Evolutionary conservation across 1,140 invertebrate species (phyloP).

Genomic region (Eueides isabella): DNA sequence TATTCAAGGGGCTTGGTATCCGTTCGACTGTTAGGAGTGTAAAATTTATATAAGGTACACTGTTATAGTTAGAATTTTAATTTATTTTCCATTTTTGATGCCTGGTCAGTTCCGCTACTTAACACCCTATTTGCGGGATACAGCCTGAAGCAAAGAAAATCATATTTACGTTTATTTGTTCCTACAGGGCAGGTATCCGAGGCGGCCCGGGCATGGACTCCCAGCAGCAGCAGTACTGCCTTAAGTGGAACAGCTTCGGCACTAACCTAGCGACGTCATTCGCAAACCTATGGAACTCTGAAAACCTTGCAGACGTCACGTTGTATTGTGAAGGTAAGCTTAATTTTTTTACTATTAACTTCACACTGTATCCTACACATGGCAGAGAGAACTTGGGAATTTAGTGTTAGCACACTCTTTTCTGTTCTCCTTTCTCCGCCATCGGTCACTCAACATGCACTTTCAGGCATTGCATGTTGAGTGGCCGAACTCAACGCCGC

Average conservation of each 20-base stretch:
- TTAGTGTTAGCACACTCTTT: too few species aligned
- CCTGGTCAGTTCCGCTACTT: too few species aligned
- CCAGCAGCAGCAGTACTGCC: conserved; percentile 94
- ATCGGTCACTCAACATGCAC: too few species aligned
- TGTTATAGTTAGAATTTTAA: not conserved
- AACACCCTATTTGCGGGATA: too few species aligned
- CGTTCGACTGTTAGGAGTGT: not conserved
- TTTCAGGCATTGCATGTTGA: too few species aligned
- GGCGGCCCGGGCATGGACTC: conserved; percentile 89
- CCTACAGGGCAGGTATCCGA: conserved; percentile 82
- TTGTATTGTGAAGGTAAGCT: conserved; percentile 93
- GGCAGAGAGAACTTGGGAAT: too few species aligned
- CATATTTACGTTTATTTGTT: conserved; percentile 1
- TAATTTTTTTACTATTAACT: not conserved
- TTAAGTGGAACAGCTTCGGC: conserved; percentile 96
- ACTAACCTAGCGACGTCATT: conserved; percentile 93
- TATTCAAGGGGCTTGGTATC: not conserved
- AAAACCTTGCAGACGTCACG: conserved; percentile 94
- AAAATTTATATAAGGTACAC: conserved; percentile 5
- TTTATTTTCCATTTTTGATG: not conserved
- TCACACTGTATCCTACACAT: too few species aligned
- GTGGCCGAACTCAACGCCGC: too few species aligned
- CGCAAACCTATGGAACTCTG: conserved; percentile 94
- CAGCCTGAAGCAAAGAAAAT: not conserved
- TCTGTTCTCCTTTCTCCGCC: too few species aligned